Evolutionary conservation across 2,113 vertebrate species (phyloP), one percentile per base, ranked within the genome.

Genomic region (Abramis brama): DNA sequence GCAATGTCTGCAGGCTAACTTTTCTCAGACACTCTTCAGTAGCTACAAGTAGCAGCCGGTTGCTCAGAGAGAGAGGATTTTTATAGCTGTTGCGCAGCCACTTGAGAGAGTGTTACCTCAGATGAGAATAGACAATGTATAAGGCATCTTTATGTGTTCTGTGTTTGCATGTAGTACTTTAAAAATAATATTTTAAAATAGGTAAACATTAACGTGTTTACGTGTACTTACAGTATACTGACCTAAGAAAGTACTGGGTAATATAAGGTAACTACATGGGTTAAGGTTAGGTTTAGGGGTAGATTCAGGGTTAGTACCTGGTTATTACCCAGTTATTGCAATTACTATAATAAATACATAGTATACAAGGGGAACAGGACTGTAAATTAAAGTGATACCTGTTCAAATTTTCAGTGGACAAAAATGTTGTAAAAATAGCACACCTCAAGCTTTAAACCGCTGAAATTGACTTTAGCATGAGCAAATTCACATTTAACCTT

Each of bases 21-120:
- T 78, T 55, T 70, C 87, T 87, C 89, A 87, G 92, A 86, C 91
- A 83, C 27, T 30, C 80, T 83, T 66, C 75, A 74, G 64, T 79
- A 70, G 45, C 80, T 82, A 57, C 43, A 82, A 74, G 50, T 64
- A 71, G 68, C 81, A 79, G 80, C 62, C 59, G 27, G 30, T 47
- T 47, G 50, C 79, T 60, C 66, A 30, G 66, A 85, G 79, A 76
- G 73, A 30, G 45, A 33, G 13, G 17, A 12, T 60, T 79, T 57
- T 79, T 79, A 79, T 81, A 88, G 81, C 81, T 86, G 81, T 60
- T 84, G 57, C 77, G 15, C 64, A 86, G 77, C 83, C 87, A 77
- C 79, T 81, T 70, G 81, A 85, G 77, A 87, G 36, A 78, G 79
- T 85, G 79, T 87, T 88, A 88, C 57, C 45, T 55, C 21, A 90